Percentiles rank a stretch among this genome's conserved stretches.
These are phyloP conservation scores for Ditylenchus dipsaci DNA, from an alignment of 1,140 invertebrate species.

Conservation along the genomic window DNA sequence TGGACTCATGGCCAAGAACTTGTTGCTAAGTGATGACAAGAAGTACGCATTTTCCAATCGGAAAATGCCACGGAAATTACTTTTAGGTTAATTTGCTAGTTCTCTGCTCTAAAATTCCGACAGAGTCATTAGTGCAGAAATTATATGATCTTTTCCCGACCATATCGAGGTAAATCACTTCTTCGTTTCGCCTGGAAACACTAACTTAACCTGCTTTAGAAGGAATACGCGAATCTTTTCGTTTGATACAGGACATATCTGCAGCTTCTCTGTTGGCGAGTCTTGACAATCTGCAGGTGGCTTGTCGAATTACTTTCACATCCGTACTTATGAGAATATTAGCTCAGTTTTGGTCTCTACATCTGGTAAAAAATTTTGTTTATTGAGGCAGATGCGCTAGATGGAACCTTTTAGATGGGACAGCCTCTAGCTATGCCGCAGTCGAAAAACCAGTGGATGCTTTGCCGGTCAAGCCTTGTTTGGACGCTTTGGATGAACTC, in stretches of 20 bases:
- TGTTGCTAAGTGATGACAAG: slow-evolving; percentile 80
- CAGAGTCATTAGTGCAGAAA: slow-evolving; percentile 74
- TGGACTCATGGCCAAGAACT: slow-evolving; percentile 84
- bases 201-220: slow-evolving; percentile 11
- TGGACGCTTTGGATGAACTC: slow-evolving; percentile 96
- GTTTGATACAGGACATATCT: slow-evolving; percentile 4
- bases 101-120: slow-evolving; percentile 87
- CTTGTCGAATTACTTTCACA: slow-evolving; percentile 27
- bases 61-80: too few species aligned
- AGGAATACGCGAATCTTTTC: slow-evolving; percentile 5
- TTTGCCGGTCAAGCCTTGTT: slow-evolving; percentile 68
- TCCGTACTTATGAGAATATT: slow-evolving; percentile 23
- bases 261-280: slow-evolving; percentile 13
- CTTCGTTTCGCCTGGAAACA: too few species aligned
- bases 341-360: not conserved
- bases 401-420: too few species aligned
- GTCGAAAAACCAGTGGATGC: slow-evolving; percentile 31
- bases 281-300: slow-evolving; percentile 6
- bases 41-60: slow-evolving; percentile 71
- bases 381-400: too few species aligned
- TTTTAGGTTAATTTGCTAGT: slow-evolving; percentile 80
- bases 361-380: too few species aligned
- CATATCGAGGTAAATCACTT: slow-evolving; percentile 68
- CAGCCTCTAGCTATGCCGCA: too few species aligned
- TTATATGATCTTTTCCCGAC: slow-evolving; percentile 76